Evolutionary conservation across 35 echinoderm and acorn worm genomes (phyloP).

Genomic region (Chiridota heheva): DNA sequence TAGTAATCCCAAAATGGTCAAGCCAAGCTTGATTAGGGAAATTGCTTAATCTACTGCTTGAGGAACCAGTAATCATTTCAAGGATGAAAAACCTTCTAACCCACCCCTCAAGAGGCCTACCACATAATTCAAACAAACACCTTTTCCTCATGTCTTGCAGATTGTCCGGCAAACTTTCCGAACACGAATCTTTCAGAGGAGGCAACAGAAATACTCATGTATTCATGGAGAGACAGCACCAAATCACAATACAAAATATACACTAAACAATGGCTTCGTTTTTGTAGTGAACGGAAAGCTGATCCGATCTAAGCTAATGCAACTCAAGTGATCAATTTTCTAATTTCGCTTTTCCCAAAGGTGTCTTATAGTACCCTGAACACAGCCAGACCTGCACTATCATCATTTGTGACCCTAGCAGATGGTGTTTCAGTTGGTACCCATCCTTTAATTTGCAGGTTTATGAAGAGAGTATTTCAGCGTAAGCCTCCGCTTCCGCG

Average conservation of each 20-base stretch:
- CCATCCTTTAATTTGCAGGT: slow-evolving; percentile 52
- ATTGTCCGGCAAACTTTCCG: slow-evolving; percentile 30
- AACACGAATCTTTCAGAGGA: slow-evolving; percentile 7
- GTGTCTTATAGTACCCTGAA: slow-evolving; percentile 50
- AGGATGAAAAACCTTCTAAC: background rate
- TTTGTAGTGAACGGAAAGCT: slow-evolving; percentile 52
- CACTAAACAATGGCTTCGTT: slow-evolving; percentile 51
- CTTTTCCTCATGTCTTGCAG: slow-evolving; percentile 34
- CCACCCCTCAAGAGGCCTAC: background rate
- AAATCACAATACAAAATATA: slow-evolving; percentile 55
- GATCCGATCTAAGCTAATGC: slow-evolving; percentile 39
- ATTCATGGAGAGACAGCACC: slow-evolving; percentile 36
- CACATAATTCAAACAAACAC: slow-evolving; percentile 10
- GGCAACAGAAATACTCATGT: slow-evolving; percentile 29
- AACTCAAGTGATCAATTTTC: slow-evolving; percentile 34
- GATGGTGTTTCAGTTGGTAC: slow-evolving; percentile 38
- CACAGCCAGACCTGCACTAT: slow-evolving; percentile 46
- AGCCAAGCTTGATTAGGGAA: slow-evolving; percentile 34
- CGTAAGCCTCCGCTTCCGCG: slow-evolving; percentile 46
- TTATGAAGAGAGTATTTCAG: slow-evolving; percentile 67
- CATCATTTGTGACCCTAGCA: slow-evolving; percentile 21
- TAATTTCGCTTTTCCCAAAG: slow-evolving; percentile 21
- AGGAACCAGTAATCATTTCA: slow-evolving; percentile 20
- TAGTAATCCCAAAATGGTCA: slow-evolving; percentile 45
- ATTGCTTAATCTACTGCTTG: slow-evolving; percentile 21